These are phyloP conservation scores for Beroe ovata DNA, from an alignment of 37 sponge, comb jelly and placozoan species.

Conservation along the genomic window DNA sequence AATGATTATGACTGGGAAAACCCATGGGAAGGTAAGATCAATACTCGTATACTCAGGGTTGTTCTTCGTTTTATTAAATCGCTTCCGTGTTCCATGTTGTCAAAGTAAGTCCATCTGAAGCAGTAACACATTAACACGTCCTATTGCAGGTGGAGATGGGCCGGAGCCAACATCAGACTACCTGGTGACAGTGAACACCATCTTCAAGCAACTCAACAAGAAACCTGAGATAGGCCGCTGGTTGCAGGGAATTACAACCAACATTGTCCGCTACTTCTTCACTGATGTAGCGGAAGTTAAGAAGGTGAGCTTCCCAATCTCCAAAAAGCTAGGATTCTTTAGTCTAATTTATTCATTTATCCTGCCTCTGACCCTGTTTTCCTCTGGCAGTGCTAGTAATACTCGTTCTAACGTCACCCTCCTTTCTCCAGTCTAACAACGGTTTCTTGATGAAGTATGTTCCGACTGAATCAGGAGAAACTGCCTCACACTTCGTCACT, in stretches of 20 bases:
- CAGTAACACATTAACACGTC: no score
- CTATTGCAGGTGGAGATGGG: background rate
- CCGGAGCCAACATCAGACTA: background rate
- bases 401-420: no score
- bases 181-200: background rate
- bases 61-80: no score
- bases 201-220: constrained; percentile 18
- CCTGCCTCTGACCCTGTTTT: no score
- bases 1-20: background rate
- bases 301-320: no score
- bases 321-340: no score
- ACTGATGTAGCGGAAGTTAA: background rate
- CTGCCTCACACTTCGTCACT: constrained; percentile 28
- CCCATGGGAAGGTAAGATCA: constrained; percentile 53
- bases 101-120: no score
- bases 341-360: no score
- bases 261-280: constrained; percentile 60
- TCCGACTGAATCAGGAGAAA: background rate
- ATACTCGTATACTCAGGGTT: no score
- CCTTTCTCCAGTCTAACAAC: background rate
- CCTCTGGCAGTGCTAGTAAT: no score
- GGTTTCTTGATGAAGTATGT: constrained; percentile 44
- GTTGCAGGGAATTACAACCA: constrained; percentile 18
- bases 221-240: constrained; percentile 27
- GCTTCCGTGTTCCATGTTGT: no score